Evolutionary conservation across 2,888 invertebrate genomes (phyloP).

Genomic region (Byasa hedistus): DNA sequence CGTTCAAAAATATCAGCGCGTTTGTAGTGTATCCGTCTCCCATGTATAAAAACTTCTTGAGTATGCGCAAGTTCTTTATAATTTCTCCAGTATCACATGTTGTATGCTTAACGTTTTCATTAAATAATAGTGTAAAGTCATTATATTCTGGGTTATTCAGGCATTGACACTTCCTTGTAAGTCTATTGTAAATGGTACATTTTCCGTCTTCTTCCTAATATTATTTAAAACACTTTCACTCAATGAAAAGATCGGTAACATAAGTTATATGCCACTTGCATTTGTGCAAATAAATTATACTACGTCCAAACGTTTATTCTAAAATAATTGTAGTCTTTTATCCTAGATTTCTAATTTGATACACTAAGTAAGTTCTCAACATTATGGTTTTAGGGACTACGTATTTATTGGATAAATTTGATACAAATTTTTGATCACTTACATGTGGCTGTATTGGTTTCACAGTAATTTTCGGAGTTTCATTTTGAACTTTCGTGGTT

Average conservation of each 20-base stretch:
- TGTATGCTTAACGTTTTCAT: conserved; percentile 58
- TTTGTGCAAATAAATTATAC: too few relatives aligned
- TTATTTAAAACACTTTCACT: too few relatives aligned
- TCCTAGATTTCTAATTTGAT: too few relatives aligned
- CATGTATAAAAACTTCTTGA: conserved; percentile 70
- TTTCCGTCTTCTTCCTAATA: conserved; percentile 55
- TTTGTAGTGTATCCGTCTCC: conserved; percentile 59
- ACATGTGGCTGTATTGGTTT: conserved; percentile 27
- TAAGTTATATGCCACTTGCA: too few relatives aligned
- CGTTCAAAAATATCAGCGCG: conserved; percentile 61
- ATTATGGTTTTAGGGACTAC: background rate
- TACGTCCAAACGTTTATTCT: conserved; percentile 16
- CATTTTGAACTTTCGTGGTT: conserved; percentile 23
- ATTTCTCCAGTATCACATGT: conserved; percentile 62
- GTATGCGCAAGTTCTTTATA: conserved; percentile 65
- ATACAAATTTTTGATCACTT: conserved; percentile 4
- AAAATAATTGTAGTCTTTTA: too few relatives aligned
- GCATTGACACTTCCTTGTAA: conserved; percentile 65
- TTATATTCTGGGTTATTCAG: conserved; percentile 59
- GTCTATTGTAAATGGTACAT: conserved; percentile 64
- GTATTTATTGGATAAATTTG: background rate
- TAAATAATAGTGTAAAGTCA: conserved; percentile 68
- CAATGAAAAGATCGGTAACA: too few relatives aligned
- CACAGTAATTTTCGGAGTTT: background rate
- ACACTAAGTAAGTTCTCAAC: too few relatives aligned